Percentiles rank a stretch among this genome's conserved stretches.
Evolutionary conservation across 2,113 vertebrate genomes (phyloP).

Genomic region (Bostrychus sinensis): DNA sequence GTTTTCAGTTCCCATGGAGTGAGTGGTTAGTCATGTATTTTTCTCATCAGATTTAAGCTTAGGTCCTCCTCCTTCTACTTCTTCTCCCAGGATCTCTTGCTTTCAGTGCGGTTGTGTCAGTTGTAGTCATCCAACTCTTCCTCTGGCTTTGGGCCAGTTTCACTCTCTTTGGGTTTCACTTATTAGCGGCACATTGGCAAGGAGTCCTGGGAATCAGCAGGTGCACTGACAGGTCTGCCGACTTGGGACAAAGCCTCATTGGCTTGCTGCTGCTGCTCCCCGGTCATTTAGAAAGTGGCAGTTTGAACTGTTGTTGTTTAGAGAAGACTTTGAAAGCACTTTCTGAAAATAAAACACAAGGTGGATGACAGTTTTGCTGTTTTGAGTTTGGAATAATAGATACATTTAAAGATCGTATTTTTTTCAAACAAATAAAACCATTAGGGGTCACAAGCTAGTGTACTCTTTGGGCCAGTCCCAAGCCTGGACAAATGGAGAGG

Average conservation of each 20-base stretch:
- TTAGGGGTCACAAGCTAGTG: no score
- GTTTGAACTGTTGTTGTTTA: constrained; percentile 59
- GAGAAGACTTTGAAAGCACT: constrained; percentile 34
- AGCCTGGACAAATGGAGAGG: no score
- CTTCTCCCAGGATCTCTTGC: constrained; percentile 57
- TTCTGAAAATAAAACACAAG: no score
- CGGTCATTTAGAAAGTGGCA: constrained; percentile 39
- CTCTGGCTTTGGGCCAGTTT: constrained; percentile 79
- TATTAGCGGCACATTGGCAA: constrained; percentile 64
- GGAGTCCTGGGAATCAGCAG: constrained; percentile 73
- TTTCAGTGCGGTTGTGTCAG: constrained; percentile 44
- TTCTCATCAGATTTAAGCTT: constrained; percentile 38
- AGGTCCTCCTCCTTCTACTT: constrained; percentile 46
- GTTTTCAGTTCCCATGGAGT: constrained; percentile 77
- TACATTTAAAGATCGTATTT: no score
- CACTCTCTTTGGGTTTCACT: constrained; percentile 75
- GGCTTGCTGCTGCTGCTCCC: constrained; percentile 38
- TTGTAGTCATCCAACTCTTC: constrained; percentile 67
- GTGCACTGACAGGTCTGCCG: constrained; percentile 68
- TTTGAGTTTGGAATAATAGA: no score
- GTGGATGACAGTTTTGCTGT: no score
- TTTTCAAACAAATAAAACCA: no score
- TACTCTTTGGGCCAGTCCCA: no score
- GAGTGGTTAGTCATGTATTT: constrained; percentile 70
- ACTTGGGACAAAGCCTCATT: constrained; percentile 39